phyloP scores from a whole-genome alignment of 2,113 vertebrate genomes.

The Columbina picui region DNA sequence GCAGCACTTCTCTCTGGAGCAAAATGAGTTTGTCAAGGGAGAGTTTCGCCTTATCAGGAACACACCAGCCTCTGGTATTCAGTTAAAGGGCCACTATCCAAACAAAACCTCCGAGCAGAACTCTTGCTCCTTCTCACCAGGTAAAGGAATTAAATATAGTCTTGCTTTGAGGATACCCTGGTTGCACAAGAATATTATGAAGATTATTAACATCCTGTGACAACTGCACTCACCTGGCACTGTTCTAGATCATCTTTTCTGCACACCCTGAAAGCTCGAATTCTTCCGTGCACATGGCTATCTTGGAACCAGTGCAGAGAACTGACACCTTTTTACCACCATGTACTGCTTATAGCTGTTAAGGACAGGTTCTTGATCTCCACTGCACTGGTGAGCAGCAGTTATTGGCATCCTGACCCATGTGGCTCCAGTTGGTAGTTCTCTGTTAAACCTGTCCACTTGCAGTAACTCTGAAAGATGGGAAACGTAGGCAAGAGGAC shows the following conservation, averaged over 20 bases:
- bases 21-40: neutral
- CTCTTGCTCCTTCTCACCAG: neutral
- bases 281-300: neutral
- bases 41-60: neutral
- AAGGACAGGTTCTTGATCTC: neutral
- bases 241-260: neutral
- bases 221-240: neutral
- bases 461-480: neutral
- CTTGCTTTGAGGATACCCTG: neutral
- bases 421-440: neutral
- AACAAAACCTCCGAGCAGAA: neutral
- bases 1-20: neutral
- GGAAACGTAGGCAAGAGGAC: neutral
- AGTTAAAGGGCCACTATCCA: fast-evolving
- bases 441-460: neutral
- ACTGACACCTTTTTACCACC: neutral
- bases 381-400: neutral
- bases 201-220: neutral
- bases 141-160: neutral
- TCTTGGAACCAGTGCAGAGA: neutral
- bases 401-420: neutral
- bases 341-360: neutral
- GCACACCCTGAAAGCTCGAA: neutral
- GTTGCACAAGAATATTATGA: neutral
- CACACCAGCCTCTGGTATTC: fast-evolving